Evolutionary conservation across 2,797 vertebrate genomes (phyloP), one percentile per base, ranked within the genome.

Genomic region (Oryzias dopingdopingensis): DNA sequence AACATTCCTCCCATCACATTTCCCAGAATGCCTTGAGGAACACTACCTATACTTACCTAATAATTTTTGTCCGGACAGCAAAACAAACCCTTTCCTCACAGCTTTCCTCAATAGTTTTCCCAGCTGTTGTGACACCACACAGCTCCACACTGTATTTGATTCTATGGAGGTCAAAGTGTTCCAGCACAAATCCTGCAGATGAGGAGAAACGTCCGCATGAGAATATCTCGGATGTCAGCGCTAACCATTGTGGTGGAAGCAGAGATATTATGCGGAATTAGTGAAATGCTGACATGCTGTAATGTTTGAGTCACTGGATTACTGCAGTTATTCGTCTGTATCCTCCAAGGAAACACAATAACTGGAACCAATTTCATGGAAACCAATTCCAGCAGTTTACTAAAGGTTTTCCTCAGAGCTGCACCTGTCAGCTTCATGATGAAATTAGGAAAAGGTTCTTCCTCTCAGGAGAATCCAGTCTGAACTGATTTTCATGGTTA

Each of bases 311-410:
- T 52, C 49, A 52, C 10, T 13, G 23, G 23, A 57, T 57, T 49
- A 44, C 41, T 57, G 24, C 26, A 49, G 48, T 22, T 42, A 48
- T 24, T 44, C 32, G 22, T 42, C 14, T 23, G 40, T 20, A 26
- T 49, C 16, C 46, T 42, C 18, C 50, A 29, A 44, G 56, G 47
- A 55, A 41, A 59, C 6, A 47, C 18, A 55, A 51, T 53, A 53
- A 49, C 49, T 52, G 49, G 51, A 23, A 52, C 59, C 44, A 57
- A 55, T 63, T 46, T 59, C 4, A 51, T 37, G 16, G 40, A 10
- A 52, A 41, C 23, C 22, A 5, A 6, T 37, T 29, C 14, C 17
- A 29, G 37, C 18, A 14, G n/a, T n/a, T 26, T 56, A 29, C 23
- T 24, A n/a, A 42, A 65, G 32, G 29, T 58, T 58, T 65, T 17